Evolutionary conservation across 2,113 vertebrate species (phyloP), one percentile per base, ranked within the genome.

Genomic region (Dascyllus trimaculatus): DNA sequence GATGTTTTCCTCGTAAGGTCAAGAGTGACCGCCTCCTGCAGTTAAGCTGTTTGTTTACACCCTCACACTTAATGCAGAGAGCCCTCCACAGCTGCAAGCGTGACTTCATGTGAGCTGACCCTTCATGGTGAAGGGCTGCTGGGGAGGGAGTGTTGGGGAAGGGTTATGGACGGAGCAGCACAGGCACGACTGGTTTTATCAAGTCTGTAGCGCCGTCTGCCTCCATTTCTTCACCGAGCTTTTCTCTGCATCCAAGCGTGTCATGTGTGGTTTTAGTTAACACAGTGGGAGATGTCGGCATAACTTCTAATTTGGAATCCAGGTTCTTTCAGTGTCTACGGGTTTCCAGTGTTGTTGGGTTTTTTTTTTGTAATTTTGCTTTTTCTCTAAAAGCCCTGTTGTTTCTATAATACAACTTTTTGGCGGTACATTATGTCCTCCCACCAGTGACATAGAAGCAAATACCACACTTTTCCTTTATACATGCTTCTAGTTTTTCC

Each of bases 41-140:
- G 62, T 53, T 48, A n/a, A 60, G 17, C 54, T 48, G 78, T 74
- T 74, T 69, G 49, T 74, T 63, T 75, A 51, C 71, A 32, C 51
- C 11, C 49, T 35, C 18, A 2, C 49, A 21, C 56, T 61, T 4
- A 3, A 43, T 48, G 58, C 21, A 4, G 18, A 56, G 63, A 26
- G 69, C 46, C n/a, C 38, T 49, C 58, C 78, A 26, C 56, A 54
- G 70, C 78, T 74, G 57, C 21, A 14, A 24, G 26, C 21, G 9
- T 46, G 49, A 18, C 70, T 48, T 48, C 18, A 11, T 8, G 51
- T 57, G 18, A 51, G 49, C 57, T 15, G 35, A 49, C 35, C 35
- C 61, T 35, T 46, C 1, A 15, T 11, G 18, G 14, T 29, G 43
- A 43, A 32, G 14, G 15, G 21, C 26, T 17, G 43, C 43, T 49